Percentiles rank a stretch among this genome's conserved stretches.
phyloP scores from a whole-genome alignment of 2,888 invertebrate species.

The Aphidoletes aphidimyza region DNA sequence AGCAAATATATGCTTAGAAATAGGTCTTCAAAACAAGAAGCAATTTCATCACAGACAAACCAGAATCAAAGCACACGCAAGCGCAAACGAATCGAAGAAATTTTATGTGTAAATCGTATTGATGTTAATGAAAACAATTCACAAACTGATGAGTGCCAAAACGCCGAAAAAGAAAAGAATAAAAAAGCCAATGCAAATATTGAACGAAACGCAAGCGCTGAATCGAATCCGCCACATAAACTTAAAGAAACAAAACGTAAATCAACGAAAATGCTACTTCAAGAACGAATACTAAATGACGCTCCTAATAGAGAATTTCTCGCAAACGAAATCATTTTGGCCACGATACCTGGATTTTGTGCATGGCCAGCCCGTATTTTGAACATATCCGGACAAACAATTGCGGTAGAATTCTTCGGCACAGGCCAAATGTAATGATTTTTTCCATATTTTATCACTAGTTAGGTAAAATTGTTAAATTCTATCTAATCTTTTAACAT shows the following conservation, averaged over 20 bases:
- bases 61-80: background rate
- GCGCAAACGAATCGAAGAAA: background rate
- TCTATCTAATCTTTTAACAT: background rate
- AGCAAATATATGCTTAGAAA: no score
- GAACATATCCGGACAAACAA: background rate
- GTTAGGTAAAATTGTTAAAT: background rate
- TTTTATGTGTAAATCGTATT: background rate
- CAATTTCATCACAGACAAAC: no score
- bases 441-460: background rate
- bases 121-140: background rate
- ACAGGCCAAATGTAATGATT: conserved; percentile 13
- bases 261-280: background rate
- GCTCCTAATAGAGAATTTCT: background rate
- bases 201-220: no score
- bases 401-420: background rate
- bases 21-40: no score
- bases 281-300: background rate
- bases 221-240: no score
- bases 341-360: background rate
- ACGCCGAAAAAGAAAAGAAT: no score
- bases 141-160: no score
- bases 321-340: background rate
- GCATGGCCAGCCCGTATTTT: background rate
- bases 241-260: no score
- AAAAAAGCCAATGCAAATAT: no score